Evolutionary conservation across 2,113 vertebrate species (phyloP).

Genomic region (Lepisosteus osseus): DNA sequence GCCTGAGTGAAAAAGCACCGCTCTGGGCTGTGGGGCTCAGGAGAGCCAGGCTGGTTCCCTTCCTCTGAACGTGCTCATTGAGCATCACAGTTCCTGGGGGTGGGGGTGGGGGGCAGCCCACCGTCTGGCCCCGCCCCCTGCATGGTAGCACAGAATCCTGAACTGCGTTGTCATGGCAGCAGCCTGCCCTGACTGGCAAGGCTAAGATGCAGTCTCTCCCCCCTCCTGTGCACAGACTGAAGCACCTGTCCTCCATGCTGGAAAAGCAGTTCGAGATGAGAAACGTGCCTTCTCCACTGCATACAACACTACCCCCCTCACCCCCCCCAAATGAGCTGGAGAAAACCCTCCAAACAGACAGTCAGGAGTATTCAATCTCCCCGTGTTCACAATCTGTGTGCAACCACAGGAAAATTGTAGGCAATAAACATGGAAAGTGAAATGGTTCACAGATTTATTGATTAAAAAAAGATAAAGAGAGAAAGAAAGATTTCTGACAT

Average conservation of each 20-base stretch:
- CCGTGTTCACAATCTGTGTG: neutral
- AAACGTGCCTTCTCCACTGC: neutral
- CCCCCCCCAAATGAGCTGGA: neutral
- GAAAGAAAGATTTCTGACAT: neutral
- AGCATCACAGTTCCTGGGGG: conserved; percentile 13
- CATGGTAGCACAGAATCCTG: conserved; percentile 17
- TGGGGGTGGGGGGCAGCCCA: conserved; percentile 4
- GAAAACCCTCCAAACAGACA: too few relatives aligned
- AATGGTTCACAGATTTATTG: neutral
- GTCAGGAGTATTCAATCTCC: too few relatives aligned
- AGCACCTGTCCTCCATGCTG: neutral
- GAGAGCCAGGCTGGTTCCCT: neutral
- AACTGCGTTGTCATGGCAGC: conserved; percentile 23
- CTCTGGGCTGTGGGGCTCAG: too few relatives aligned
- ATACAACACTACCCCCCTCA: neutral
- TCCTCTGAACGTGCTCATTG: conserved; percentile 10
- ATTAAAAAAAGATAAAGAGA: neutral
- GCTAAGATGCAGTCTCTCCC: conserved; percentile 13
- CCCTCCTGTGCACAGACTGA: neutral
- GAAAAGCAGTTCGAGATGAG: neutral
- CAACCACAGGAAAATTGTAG: neutral
- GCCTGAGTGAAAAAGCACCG: too few relatives aligned
- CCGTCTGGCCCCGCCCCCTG: conserved; percentile 10
- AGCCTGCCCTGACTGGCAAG: conserved; percentile 12
- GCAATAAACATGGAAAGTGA: neutral